Percentiles rank a stretch among this genome's conserved stretches.
These are phyloP conservation scores for human (Homo sapiens) DNA, from an alignment of 2,113 vertebrate species.

Conservation along the genomic window GRCh38 chr7:45346001-45346500, in stretches of 20 bases:
- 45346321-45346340: background rate
- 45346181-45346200: background rate
- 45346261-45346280: background rate
- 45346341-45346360: background rate
- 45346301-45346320: background rate
- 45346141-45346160: background rate
- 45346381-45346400: background rate
- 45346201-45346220: background rate
- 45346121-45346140: background rate
- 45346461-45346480: too few species aligned
- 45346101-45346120: background rate
- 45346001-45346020: background rate
- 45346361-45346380: background rate
- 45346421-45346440: background rate
- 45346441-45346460: background rate
- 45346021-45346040: background rate
- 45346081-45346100: rapidly evolving
- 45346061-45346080: background rate
- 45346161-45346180: background rate
- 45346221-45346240: background rate
- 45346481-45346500: too few species aligned
- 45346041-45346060: background rate
- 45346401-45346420: background rate
- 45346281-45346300: background rate
- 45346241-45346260: background rate